These are phyloP conservation scores for Drosophila lacicola DNA, from an alignment of 2,888 invertebrate species.

Conservation along the genomic window DNA sequence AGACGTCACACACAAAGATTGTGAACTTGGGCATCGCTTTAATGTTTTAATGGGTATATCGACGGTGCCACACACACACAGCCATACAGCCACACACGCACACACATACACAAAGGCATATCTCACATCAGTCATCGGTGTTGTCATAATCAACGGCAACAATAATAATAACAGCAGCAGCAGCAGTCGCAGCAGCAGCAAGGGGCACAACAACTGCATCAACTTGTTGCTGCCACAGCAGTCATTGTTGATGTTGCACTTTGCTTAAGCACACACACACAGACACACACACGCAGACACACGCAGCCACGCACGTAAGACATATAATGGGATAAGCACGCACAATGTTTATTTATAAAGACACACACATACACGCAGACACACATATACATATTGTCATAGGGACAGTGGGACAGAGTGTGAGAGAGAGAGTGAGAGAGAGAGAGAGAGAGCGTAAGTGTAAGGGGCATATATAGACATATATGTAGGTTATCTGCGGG, in stretches of 20 bases:
- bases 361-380: conserved; percentile 19
- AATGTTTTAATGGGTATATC: conserved; percentile 59
- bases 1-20: conserved; percentile 49
- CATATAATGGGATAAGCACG: conserved; percentile 33
- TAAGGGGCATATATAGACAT: conserved; percentile 6
- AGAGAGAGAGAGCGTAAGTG: conserved; percentile 6
- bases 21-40: conserved; percentile 58
- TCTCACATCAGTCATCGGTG: conserved; percentile 66
- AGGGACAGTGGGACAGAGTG: conserved; percentile 3
- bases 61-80: conserved; percentile 26
- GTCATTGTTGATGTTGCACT: conserved; percentile 64
- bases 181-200: conserved; percentile 13
- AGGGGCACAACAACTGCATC: conserved; percentile 43
- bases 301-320: conserved; percentile 11
- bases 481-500: conserved; percentile 76
- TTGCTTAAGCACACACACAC: conserved; percentile 51
- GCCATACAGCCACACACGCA: conserved; percentile 5
- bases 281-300: conserved; percentile 15
- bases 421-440: background rate
- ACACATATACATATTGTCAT: background rate
- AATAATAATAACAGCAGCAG: conserved; percentile 37
- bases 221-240: conserved; percentile 62
- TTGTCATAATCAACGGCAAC: conserved; percentile 74
- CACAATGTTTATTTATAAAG: conserved; percentile 60
- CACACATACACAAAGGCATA: conserved; percentile 4